These are phyloP conservation scores for Seriola dumerili DNA, from an alignment of 2,113 vertebrate species.

Conservation along the genomic window DNA sequence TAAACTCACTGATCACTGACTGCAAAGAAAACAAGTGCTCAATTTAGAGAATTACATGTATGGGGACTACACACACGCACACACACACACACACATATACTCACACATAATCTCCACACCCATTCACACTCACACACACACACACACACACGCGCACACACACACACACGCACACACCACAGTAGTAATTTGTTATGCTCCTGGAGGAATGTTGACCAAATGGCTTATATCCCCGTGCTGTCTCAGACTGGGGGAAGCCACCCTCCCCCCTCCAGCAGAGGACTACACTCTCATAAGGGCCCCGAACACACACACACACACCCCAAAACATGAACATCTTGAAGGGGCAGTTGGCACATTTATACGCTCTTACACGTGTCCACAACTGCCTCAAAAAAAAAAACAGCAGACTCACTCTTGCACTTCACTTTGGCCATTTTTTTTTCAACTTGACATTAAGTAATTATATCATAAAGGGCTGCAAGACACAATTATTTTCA, in stretches of 20 bases:
- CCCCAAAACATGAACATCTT: constrained; percentile 39
- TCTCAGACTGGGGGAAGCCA: constrained; percentile 43
- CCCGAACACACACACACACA: constrained; percentile 37
- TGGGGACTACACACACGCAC: background rate
- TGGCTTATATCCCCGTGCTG: constrained; percentile 76
- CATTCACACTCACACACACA: constrained; percentile 26
- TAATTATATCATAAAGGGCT: too few species aligned
- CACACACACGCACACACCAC: too few species aligned
- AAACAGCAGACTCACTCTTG: background rate
- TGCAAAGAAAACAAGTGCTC: background rate
- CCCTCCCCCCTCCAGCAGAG: constrained; percentile 56
- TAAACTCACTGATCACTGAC: constrained; percentile 8
- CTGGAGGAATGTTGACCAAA: constrained; percentile 80
- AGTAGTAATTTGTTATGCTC: constrained; percentile 73
- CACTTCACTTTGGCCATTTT: too few species aligned
- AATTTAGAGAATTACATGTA: background rate
- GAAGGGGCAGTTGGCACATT: constrained; percentile 30
- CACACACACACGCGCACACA: constrained; percentile 18
- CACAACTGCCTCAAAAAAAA: background rate
- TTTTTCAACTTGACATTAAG: too few species aligned
- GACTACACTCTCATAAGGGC: constrained; percentile 26
- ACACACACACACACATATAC: constrained; percentile 12
- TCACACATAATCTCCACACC: background rate
- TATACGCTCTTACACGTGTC: background rate
- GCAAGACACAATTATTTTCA: too few species aligned